Base-by-base conservation (phyloP, 2,888 invertebrate genomes). In the Atrina japonica region DNA sequence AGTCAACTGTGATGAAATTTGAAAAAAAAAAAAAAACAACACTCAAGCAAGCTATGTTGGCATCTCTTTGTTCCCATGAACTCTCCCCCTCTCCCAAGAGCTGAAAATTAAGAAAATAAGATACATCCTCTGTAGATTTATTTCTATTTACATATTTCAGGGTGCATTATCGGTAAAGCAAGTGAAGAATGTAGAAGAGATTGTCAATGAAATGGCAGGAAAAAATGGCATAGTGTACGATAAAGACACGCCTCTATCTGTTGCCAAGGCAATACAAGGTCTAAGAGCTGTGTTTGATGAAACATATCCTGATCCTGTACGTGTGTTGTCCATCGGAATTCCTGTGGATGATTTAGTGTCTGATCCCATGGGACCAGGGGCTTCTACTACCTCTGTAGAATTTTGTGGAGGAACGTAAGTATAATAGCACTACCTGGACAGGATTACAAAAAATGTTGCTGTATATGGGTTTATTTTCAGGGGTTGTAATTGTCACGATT, bases 341-440 rank as follows among this genome's bases (percentile, higher is more conserved):
- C 94, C 98, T 0, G 95, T 99, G 6, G 97, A 98, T 81, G 93
- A 96, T 52, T 92, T 99, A 50, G 95, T 97, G 88, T 92, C 93
- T 29, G 95, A 99, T 91, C 98, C 99, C 0, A 93, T 95, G 65
- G 94, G 95, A 25, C 93, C 94, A 23, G 93, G 93, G 47, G 98
- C 95, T 0, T 93, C 93, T 59, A 92, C 94, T 70, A 98, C 98
- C 0, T 98, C 99, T 1, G 96, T 99, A 6, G 99, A 99, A 92
- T 99, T 99, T 92, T 99, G 99, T 91, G 99, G 99, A 69, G 99
- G 99, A 83, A 99, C 99, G 94, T 94, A 88, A 92, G 93, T 92
- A 9, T 21, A 27, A 16, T 30, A n/a, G 16, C 16, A 14, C 0
- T 60, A 45, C 2, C 18, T 25, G 9, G 16, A 49, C 25, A 2